phyloP scores from a whole-genome alignment of 2,113 vertebrate genomes.

The Anoura caudifer region DNA sequence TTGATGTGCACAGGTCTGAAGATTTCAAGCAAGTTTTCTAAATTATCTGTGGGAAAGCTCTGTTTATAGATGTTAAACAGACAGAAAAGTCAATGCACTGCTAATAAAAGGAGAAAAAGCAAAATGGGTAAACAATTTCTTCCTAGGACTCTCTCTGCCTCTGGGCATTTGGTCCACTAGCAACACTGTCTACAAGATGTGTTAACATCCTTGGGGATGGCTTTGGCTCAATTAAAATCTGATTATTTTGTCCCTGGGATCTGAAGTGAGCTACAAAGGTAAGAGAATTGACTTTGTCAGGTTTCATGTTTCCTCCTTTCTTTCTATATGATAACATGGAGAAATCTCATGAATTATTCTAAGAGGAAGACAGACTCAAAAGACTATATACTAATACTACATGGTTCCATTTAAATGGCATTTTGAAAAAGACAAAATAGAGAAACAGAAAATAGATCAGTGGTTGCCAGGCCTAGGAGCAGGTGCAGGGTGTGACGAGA shows the following conservation, averaged over 20 bases:
- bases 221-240: conserved; percentile 46
- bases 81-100: neutral
- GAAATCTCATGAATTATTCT: neutral
- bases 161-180: neutral
- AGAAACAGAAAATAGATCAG: neutral
- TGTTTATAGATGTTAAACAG: neutral
- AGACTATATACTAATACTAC: neutral
- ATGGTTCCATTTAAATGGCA: neutral
- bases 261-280: conserved; percentile 83
- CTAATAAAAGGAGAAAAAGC: neutral
- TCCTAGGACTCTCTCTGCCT: neutral
- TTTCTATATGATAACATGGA: neutral
- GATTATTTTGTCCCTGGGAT: conserved; percentile 78
- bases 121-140: neutral
- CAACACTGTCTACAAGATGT: conserved; percentile 42
- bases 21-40: neutral
- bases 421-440: neutral
- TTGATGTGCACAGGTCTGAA: neutral
- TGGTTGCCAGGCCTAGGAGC: neutral
- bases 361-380: neutral
- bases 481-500: neutral
- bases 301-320: conserved; percentile 63
- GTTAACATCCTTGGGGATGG: conserved; percentile 56
- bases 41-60: neutral
- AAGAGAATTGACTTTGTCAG: conserved; percentile 73